Evolutionary conservation across 2,888 invertebrate species (phyloP).

Genomic region (Cheilosia pagana): DNA sequence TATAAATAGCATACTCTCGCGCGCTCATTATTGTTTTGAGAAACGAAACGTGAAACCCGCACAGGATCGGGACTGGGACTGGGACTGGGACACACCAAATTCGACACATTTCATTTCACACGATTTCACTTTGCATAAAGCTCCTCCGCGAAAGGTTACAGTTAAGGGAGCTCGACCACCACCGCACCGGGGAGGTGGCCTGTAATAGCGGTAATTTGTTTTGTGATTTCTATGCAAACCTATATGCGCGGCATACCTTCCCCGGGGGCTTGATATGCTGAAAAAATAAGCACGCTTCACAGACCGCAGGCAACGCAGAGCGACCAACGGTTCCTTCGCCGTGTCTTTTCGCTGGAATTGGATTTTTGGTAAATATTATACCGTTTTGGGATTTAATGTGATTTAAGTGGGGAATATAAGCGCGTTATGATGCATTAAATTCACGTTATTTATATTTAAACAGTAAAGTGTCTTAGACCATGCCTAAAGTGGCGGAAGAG

Average conservation of each 20-base stretch:
- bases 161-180: slow-evolving; percentile 18
- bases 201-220: slow-evolving; percentile 71
- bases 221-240: slow-evolving; percentile 59
- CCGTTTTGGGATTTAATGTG: slow-evolving; percentile 64
- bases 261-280: slow-evolving; percentile 37
- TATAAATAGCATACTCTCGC: slow-evolving; percentile 22
- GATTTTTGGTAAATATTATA: slow-evolving; percentile 59
- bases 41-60: slow-evolving; percentile 12
- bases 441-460: slow-evolving; percentile 33
- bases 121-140: slow-evolving; percentile 72
- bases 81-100: no score
- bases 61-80: no score
- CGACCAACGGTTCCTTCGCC: background rate
- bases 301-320: slow-evolving; percentile 10
- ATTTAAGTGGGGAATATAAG: slow-evolving; percentile 63
- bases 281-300: slow-evolving; percentile 58
- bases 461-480: background rate
- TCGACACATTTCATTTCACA: slow-evolving; percentile 70
- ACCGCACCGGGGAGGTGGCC: slow-evolving; percentile 45
- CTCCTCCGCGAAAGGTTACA: slow-evolving; percentile 50
- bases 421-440: slow-evolving; percentile 63
- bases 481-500: slow-evolving; percentile 13
- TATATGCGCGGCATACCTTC: slow-evolving; percentile 19
- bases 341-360: slow-evolving; percentile 30
- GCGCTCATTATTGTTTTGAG: slow-evolving; percentile 37